Evolutionary conservation across 1,140 invertebrate species (phyloP).

Genomic region (Calephelis nemesis): DNA sequence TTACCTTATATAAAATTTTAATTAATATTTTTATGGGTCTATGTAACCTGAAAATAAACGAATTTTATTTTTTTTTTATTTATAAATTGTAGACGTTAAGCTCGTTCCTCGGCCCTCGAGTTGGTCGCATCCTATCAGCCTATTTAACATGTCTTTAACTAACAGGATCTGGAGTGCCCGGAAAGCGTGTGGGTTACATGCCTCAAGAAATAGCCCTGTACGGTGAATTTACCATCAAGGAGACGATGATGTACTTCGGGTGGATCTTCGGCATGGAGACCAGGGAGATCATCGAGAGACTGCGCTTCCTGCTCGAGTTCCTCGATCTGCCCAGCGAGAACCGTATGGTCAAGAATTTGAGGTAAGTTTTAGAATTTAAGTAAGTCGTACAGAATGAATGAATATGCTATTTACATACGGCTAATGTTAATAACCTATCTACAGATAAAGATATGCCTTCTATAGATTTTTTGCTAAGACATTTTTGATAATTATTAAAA

Average conservation of each 20-base stretch:
- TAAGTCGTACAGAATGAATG: background rate
- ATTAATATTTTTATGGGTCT: too few species aligned
- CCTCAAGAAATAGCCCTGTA: slow-evolving; percentile 96
- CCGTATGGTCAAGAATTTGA: slow-evolving; percentile 92
- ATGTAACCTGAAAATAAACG: too few species aligned
- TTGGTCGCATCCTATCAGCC: background rate
- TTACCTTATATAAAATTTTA: too few species aligned
- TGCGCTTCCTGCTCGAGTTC: slow-evolving; percentile 94
- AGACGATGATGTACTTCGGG: slow-evolving; percentile 98
- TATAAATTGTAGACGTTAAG: too few species aligned
- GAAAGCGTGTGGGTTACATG: slow-evolving; percentile 91
- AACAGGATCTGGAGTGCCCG: slow-evolving; percentile 89
- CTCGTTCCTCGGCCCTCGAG: too few species aligned
- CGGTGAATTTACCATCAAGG: slow-evolving; percentile 95
- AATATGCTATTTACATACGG: background rate
- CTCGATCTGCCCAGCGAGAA: slow-evolving; percentile 92
- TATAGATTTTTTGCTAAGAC: too few species aligned
- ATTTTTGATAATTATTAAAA: too few species aligned
- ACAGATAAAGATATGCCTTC: background rate
- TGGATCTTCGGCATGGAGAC: slow-evolving; percentile 95
- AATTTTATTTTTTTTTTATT: too few species aligned
- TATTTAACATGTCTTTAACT: slow-evolving; percentile 1
- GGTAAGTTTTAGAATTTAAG: slow-evolving; percentile 73
- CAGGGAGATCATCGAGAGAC: slow-evolving; percentile 87
- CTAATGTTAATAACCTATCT: background rate